phyloP scores from a whole-genome alignment of 2,797 vertebrate species.

The Anisognathus igniventris region DNA sequence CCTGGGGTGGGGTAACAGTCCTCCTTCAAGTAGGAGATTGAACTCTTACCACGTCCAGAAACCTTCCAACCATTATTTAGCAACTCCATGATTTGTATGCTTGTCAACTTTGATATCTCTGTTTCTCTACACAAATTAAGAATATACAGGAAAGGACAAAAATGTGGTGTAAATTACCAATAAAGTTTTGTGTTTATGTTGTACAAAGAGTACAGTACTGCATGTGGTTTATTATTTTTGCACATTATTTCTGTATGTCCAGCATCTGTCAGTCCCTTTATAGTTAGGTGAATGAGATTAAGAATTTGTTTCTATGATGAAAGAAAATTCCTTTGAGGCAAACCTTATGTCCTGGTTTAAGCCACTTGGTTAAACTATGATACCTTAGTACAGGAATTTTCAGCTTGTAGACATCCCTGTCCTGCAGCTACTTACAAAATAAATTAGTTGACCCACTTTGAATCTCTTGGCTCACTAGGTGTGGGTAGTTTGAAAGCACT shows the following conservation, averaged over 20 bases:
- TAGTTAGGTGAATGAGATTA: not conserved
- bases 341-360: not conserved
- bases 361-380: not conserved
- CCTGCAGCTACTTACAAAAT: not conserved
- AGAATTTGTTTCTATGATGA: not conserved
- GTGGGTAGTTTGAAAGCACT: not conserved
- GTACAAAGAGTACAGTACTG: not conserved
- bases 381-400: not conserved
- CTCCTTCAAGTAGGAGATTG: not conserved
- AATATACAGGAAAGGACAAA: not conserved
- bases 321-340: not conserved
- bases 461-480: not conserved
- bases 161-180: not conserved
- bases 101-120: not conserved
- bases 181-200: not conserved
- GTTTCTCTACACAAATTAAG: not conserved
- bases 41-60: not conserved
- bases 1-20: not conserved
- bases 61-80: not conserved
- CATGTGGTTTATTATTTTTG: not conserved
- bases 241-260: not conserved
- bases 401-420: not conserved
- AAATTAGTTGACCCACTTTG: constrained; percentile 12
- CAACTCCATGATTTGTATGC: not conserved
- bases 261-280: not conserved